phyloP scores from a whole-genome alignment of 2,888 invertebrate species.

The Volucella inanis region DNA sequence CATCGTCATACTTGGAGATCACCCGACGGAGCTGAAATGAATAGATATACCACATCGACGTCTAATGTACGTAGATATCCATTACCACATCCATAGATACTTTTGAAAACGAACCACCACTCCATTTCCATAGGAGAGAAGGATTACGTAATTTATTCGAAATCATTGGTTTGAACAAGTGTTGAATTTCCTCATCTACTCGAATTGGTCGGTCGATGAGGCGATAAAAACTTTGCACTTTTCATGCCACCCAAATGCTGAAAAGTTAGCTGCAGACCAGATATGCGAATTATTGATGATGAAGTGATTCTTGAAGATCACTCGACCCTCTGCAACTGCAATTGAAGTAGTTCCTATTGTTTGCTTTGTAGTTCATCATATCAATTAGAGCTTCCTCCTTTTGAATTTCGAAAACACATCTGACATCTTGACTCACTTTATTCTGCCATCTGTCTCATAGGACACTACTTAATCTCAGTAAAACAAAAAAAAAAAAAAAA shows the following conservation, averaged over 20 bases:
- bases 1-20: slow-evolving; percentile 10
- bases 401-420: not conserved
- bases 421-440: not conserved
- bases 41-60: slow-evolving; percentile 17
- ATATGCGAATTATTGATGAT: no score
- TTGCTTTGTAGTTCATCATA: no score
- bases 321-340: no score
- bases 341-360: no score
- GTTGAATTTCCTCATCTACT: no score
- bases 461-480: not conserved
- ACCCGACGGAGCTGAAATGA: slow-evolving; percentile 34
- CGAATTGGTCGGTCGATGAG: no score
- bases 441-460: slow-evolving; percentile 28
- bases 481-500: not conserved
- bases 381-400: no score
- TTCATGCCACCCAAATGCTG: no score
- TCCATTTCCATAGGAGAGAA: not conserved
- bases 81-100: slow-evolving; percentile 1
- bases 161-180: no score
- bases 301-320: no score
- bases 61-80: slow-evolving; percentile 54
- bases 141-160: not conserved
- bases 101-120: slow-evolving; percentile 11
- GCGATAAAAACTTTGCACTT: no score
- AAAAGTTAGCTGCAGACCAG: no score